These are phyloP conservation scores for Arrhamphus sclerolepis DNA, from an alignment of 2,797 vertebrate genomes.

Conservation along the genomic window DNA sequence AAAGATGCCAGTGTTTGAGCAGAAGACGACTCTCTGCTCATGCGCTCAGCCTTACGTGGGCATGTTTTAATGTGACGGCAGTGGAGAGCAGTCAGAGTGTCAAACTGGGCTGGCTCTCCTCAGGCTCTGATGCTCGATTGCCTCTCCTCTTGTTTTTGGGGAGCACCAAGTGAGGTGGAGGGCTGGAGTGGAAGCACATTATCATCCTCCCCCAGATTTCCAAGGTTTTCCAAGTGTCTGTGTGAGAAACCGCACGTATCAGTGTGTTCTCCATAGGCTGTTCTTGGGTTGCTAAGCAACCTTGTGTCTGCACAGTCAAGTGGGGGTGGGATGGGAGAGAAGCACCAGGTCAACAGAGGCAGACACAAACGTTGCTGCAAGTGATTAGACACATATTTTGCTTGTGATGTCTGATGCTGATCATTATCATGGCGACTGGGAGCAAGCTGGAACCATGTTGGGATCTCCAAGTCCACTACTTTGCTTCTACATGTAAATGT, in stretches of 20 bases:
- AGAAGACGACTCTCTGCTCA: neutral
- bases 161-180: constrained; percentile 5
- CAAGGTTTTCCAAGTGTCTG: constrained; percentile 43
- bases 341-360: constrained; percentile 66
- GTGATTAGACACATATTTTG: constrained; percentile 46
- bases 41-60: neutral
- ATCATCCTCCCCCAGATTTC: constrained; percentile 59
- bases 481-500: neutral
- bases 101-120: too few relatives aligned
- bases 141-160: too few relatives aligned
- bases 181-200: constrained; percentile 53
- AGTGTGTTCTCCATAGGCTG: constrained; percentile 55
- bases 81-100: too few relatives aligned
- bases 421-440: constrained; percentile 47
- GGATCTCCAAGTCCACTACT: constrained; percentile 11
- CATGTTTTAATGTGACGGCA: too few relatives aligned
- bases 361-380: constrained; percentile 48
- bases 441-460: constrained; percentile 18
- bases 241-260: constrained; percentile 27
- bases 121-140: too few relatives aligned
- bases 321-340: constrained; percentile 65
- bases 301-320: constrained; percentile 56
- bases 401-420: constrained; percentile 58
- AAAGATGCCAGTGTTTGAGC: neutral
- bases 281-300: constrained; percentile 79